phyloP scores from a whole-genome alignment of 2,797 vertebrate genomes.

The Characodon lateralis region DNA sequence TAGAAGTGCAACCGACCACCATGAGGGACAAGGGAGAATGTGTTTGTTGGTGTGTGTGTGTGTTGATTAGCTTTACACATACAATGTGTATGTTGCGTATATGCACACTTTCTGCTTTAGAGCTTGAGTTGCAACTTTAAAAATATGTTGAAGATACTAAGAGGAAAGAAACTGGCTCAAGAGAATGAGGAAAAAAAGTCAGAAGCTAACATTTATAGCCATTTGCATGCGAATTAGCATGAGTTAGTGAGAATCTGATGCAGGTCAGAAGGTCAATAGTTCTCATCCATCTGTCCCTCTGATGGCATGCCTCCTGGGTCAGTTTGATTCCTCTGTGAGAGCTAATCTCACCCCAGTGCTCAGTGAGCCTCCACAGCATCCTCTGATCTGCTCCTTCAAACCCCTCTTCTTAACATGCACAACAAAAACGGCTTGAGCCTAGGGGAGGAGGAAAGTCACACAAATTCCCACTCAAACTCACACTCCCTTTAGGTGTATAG shows the following conservation, averaged over 20 bases:
- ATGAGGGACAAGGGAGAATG: slow-evolving; percentile 73
- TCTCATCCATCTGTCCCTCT: slow-evolving; percentile 83
- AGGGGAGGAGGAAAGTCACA: slow-evolving; percentile 20
- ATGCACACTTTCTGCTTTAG: not conserved
- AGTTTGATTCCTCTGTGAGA: slow-evolving; percentile 75
- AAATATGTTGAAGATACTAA: not conserved
- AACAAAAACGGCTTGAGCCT: slow-evolving; percentile 46
- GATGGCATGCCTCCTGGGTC: slow-evolving; percentile 79
- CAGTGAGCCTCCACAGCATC: slow-evolving; percentile 75
- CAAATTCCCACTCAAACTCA: not conserved
- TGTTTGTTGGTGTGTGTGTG: slow-evolving; percentile 44
- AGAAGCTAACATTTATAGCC: slow-evolving; percentile 60
- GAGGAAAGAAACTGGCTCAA: not conserved
- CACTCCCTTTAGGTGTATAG: not conserved
- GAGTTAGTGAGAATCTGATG: slow-evolving; percentile 74
- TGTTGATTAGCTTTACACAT: slow-evolving; percentile 3
- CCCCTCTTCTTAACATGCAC: slow-evolving; percentile 47
- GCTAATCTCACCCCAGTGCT: slow-evolving; percentile 77
- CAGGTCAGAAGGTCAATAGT: slow-evolving; percentile 81
- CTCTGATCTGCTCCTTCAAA: slow-evolving; percentile 79
- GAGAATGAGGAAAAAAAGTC: slow-evolving; percentile 38
- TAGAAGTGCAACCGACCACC: slow-evolving; percentile 81
- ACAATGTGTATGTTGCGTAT: not conserved
- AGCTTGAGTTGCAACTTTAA: slow-evolving; percentile 2
- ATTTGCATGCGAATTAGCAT: slow-evolving; percentile 78